Percentiles rank a stretch among this genome's conserved stretches.
These are phyloP conservation scores for Myiagra hebetior DNA, from an alignment of 2,113 vertebrate species.

Conservation along the genomic window DNA sequence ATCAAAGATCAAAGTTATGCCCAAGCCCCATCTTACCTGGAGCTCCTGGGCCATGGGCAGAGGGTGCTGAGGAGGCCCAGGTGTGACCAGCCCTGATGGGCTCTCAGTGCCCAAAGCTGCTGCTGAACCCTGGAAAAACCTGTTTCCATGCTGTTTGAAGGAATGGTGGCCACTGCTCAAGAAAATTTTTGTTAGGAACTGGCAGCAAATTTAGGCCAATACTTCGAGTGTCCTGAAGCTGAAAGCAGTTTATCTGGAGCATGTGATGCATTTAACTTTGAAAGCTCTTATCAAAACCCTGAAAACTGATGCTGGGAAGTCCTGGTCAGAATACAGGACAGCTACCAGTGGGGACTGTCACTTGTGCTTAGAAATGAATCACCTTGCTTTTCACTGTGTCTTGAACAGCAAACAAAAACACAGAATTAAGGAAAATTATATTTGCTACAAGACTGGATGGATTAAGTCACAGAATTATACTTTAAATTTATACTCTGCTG, in stretches of 20 bases:
- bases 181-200: neutral
- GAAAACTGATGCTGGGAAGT: neutral
- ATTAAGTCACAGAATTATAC: neutral
- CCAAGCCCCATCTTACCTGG: neutral
- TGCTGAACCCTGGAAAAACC: neutral
- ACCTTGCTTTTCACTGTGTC: neutral
- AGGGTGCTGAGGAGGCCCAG: neutral
- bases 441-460: neutral
- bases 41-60: neutral
- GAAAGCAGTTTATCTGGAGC: neutral
- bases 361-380: neutral
- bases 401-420: neutral
- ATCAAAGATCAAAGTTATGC: rapidly evolving
- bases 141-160: neutral
- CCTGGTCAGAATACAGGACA: neutral
- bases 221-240: neutral
- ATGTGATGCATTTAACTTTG: neutral
- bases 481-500: neutral
- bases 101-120: neutral
- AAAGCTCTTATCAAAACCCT: neutral
- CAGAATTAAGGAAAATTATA: neutral
- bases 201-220: neutral
- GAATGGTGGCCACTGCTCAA: neutral
- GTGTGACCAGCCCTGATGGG: neutral
- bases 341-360: neutral